These are phyloP conservation scores for Clivina fossor DNA, from an alignment of 2,888 invertebrate species.

Conservation along the genomic window DNA sequence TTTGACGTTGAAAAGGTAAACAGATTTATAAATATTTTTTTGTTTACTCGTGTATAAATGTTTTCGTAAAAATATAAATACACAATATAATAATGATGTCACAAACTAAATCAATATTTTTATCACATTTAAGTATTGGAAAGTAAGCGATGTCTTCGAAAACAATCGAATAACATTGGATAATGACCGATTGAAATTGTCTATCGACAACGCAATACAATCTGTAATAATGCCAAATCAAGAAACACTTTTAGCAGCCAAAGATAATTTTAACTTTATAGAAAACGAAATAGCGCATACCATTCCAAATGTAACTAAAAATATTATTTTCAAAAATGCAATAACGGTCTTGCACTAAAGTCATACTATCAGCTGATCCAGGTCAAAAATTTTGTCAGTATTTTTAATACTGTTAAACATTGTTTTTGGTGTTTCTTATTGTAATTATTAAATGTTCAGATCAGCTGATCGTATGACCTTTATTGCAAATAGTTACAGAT, in stretches of 20 bases:
- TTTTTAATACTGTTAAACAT: too few relatives aligned
- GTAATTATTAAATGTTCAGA: too few relatives aligned
- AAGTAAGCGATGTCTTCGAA: slow-evolving; percentile 2
- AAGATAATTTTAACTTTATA: slow-evolving; percentile 23
- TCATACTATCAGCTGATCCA: too few relatives aligned
- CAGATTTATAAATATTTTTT: slow-evolving; percentile 11
- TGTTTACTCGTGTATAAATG: slow-evolving; percentile 1
- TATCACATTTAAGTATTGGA: slow-evolving; percentile 22
- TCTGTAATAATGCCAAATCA: slow-evolving; percentile 16
- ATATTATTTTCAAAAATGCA: neutral
- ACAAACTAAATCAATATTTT: neutral
- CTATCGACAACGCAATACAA: slow-evolving; percentile 21
- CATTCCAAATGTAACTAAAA: slow-evolving; percentile 14
- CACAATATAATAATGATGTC: neutral
- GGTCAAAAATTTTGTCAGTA: slow-evolving; percentile 1
- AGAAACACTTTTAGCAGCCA: slow-evolving; percentile 7
- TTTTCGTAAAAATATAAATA: neutral
- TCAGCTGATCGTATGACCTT: too few relatives aligned
- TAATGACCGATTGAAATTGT: slow-evolving; percentile 2
- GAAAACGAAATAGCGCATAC: slow-evolving; percentile 14
- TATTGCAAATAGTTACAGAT: slow-evolving; percentile 12
- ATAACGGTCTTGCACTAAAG: neutral
- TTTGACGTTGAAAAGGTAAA: slow-evolving; percentile 36
- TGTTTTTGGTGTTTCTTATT: too few relatives aligned
- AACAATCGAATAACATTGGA: slow-evolving; percentile 12